These are phyloP conservation scores for Xiphophorus hellerii DNA, from an alignment of 2,113 vertebrate genomes.

Conservation along the genomic window DNA sequence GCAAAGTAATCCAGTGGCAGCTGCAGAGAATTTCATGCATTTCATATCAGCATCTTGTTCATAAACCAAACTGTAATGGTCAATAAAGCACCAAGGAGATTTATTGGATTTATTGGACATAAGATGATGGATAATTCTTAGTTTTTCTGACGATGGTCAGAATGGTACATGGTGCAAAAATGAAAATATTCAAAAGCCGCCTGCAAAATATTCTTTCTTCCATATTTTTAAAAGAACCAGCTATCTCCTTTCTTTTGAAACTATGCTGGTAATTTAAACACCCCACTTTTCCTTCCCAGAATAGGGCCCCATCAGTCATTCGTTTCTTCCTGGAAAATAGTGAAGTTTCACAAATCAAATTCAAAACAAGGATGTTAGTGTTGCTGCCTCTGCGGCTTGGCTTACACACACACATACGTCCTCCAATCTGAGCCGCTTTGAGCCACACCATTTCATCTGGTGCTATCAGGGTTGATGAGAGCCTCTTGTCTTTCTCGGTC, in stretches of 20 bases:
- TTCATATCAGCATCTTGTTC: no score
- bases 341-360: constrained; percentile 64
- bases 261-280: constrained; percentile 7
- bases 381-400: constrained; percentile 29
- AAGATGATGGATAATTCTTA: constrained; percentile 1
- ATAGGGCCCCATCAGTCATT: constrained; percentile 55
- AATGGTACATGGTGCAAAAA: neutral
- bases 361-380: constrained; percentile 64
- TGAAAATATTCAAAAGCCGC: neutral
- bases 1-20: no score
- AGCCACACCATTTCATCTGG: constrained; percentile 54
- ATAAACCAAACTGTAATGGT: no score
- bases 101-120: no score
- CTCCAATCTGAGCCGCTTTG: constrained; percentile 46
- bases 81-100: no score
- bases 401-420: constrained; percentile 26
- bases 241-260: neutral
- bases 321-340: constrained; percentile 62
- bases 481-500: constrained; percentile 48
- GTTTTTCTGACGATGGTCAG: neutral
- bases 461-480: constrained; percentile 65
- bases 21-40: no score
- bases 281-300: constrained; percentile 21
- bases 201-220: neutral
- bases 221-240: neutral